These are phyloP conservation scores for Calidris pugnax DNA, from an alignment of 2,113 vertebrate genomes.

Conservation along the genomic window DNA sequence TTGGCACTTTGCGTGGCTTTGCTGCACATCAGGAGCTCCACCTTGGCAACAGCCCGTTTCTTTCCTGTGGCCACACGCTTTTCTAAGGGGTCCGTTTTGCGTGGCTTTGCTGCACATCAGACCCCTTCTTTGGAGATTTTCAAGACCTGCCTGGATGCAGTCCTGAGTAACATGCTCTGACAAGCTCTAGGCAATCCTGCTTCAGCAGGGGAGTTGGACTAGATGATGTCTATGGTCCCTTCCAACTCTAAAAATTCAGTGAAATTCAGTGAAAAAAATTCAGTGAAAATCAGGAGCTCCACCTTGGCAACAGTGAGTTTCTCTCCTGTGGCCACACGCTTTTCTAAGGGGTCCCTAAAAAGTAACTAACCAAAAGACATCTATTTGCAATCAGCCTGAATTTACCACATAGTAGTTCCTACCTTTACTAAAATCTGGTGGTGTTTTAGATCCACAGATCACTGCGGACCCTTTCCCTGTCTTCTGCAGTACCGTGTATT, in stretches of 20 bases:
- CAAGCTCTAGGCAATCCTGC: too few species aligned
- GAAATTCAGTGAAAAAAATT: too few species aligned
- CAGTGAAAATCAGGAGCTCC: not conserved
- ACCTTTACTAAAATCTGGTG: not conserved
- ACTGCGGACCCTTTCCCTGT: not conserved
- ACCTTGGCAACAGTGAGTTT: not conserved
- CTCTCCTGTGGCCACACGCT: not conserved
- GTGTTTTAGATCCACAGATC: not conserved
- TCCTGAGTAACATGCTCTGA: too few species aligned
- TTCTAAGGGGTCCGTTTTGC: not conserved
- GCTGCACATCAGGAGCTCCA: not conserved
- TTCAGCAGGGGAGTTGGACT: too few species aligned
- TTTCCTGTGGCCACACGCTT: not conserved
- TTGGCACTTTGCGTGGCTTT: not conserved
- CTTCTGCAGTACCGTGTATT: not conserved
- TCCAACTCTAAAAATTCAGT: too few species aligned
- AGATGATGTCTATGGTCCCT: too few species aligned
- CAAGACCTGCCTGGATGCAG: too few species aligned
- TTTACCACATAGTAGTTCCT: not conserved
- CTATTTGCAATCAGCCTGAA: not conserved
- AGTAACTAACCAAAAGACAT: not conserved
- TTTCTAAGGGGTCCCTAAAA: not conserved
- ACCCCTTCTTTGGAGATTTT: too few species aligned
- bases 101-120: too few species aligned
- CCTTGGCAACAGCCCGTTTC: not conserved